Base-by-base conservation (phyloP, 30 jellyfish, hydroid and myxozoan species). In the Aurelia sp. region DNA sequence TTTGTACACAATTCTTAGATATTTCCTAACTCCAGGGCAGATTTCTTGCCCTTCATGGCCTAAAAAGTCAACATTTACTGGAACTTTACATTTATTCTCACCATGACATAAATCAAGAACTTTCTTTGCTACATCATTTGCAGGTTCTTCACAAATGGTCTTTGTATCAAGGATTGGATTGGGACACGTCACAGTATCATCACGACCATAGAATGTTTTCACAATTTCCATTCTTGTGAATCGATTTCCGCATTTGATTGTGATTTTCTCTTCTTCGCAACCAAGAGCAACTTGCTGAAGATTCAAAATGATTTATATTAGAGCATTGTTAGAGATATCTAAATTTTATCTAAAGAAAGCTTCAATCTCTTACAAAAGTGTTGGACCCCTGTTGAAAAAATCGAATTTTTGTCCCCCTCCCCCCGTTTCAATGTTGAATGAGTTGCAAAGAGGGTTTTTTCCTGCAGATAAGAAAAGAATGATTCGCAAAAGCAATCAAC, bases 231-330 rank as follows among this genome's bases (percentile, higher is more conserved):
- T 79, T 33, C 79, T 84, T 59, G 94, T 84, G 62, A 80, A 93
- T 74, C 87, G 65, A 73, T 93, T 93, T 21, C 84, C 73, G 71
- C 98, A 93, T 74, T 83, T 87, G 17, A 93, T 73, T 11, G 89
- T 61, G 27, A 93, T 47, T 74, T 89, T 93, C 71, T 93, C 98
- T 72, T 93, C 98, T 75, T 93, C 98, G 80, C 98, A 93, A 31
- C 93, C 98, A 74, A 96, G 89, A 23, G 89, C 97, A 63, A 81
- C 74, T 69, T 77, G 82, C 98, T 93, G 84, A 13, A 66, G 88
- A 69, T 13, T 7, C 3, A 44, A 44, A 44, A 1, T 37, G 50
- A 37, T 37, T 37, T 37, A 27, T 2, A 27, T 27, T 27, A 27
- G 33, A 27, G 33, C 33, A 27, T 27, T 27, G 33, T 27, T 27